Evolutionary conservation across 1,140 invertebrate genomes (phyloP).

Genomic region (Drosophila leontia): DNA sequence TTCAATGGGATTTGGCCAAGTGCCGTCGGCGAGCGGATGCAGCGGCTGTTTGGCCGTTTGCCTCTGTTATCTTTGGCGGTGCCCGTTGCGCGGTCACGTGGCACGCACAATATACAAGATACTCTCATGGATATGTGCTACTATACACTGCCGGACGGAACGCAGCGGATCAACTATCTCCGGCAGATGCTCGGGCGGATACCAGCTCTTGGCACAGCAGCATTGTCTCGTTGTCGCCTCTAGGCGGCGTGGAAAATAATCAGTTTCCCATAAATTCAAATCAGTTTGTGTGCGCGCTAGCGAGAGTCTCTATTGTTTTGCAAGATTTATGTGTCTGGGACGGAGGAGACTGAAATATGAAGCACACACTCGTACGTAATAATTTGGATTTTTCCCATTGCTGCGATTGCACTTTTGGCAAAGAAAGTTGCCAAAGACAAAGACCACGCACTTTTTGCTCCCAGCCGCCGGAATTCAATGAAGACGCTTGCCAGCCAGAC

Average conservation of each 20-base stretch:
- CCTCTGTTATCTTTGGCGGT: slow-evolving; percentile 68
- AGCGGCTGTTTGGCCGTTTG: slow-evolving; percentile 42
- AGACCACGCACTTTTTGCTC: slow-evolving; percentile 45
- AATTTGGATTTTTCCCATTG: slow-evolving; percentile 51
- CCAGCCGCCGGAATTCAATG: slow-evolving; percentile 28
- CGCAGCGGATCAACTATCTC: slow-evolving; percentile 35
- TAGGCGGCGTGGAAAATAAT: slow-evolving; percentile 64
- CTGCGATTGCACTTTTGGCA: slow-evolving; percentile 65
- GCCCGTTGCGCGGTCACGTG: slow-evolving; percentile 52
- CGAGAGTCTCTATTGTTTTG: slow-evolving; percentile 55
- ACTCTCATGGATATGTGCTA: neutral
- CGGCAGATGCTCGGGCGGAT: slow-evolving; percentile 32
- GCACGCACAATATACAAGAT: slow-evolving; percentile 32
- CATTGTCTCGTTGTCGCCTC: slow-evolving; percentile 54
- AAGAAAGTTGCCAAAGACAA: slow-evolving; percentile 63
- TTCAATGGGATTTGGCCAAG: slow-evolving; percentile 68
- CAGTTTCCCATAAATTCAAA: slow-evolving; percentile 84
- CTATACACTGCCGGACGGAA: neutral
- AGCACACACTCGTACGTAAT: slow-evolving; percentile 58
- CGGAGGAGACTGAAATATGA: slow-evolving; percentile 67
- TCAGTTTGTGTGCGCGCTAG: slow-evolving; percentile 45
- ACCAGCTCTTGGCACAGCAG: slow-evolving; percentile 46
- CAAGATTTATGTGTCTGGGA: slow-evolving; percentile 77
- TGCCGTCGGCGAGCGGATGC: slow-evolving; percentile 32
- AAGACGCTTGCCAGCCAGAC: slow-evolving; percentile 50